Conservation (phyloP, 23 tunicate genomes). For the Pegea sp. region DNA sequence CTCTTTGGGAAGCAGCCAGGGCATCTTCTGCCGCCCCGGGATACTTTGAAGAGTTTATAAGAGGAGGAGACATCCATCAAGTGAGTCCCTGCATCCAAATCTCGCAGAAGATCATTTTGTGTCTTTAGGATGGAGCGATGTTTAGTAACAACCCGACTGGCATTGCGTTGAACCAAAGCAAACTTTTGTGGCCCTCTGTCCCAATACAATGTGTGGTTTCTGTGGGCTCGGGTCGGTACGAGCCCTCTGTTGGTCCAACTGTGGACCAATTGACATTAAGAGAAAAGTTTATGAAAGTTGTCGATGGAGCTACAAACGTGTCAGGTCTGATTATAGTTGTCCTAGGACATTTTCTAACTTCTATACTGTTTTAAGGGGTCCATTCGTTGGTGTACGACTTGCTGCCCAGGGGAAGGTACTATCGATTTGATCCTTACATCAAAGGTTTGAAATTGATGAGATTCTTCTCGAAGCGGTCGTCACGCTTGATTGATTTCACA, state of each 20-base stretch:
- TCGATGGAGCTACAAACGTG: constrained; percentile 76
- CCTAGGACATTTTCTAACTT: background rate
- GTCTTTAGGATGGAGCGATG: constrained; percentile 76
- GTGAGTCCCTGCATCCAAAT: constrained; percentile 3
- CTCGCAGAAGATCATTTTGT: too few species aligned
- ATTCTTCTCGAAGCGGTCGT: background rate
- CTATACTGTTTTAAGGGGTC: constrained; percentile 29
- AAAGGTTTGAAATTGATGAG: constrained; percentile 25
- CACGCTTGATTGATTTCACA: constrained; percentile 1
- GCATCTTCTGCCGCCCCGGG: constrained; percentile 95
- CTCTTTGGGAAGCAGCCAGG: constrained; percentile 73
- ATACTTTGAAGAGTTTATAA: constrained; percentile 75
- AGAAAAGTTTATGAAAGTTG: constrained; percentile 54
- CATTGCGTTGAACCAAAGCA: constrained; percentile 57
- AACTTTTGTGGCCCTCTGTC: constrained; percentile 47
- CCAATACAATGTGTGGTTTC: constrained; percentile 86
- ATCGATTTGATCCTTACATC: constrained; percentile 68
- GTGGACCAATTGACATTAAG: constrained; percentile 37
- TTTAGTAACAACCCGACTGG: constrained; percentile 73
- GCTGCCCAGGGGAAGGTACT: constrained; percentile 57
- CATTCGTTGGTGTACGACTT: constrained; percentile 75
- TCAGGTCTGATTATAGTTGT: constrained; percentile 20
- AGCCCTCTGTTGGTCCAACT: constrained; percentile 66
- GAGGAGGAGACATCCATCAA: constrained; percentile 61
- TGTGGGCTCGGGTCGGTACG: constrained; percentile 77